Evolutionary conservation across 2,797 vertebrate species (phyloP), one percentile per base, ranked within the genome.

Genomic region (Galago senegalensis): DNA sequence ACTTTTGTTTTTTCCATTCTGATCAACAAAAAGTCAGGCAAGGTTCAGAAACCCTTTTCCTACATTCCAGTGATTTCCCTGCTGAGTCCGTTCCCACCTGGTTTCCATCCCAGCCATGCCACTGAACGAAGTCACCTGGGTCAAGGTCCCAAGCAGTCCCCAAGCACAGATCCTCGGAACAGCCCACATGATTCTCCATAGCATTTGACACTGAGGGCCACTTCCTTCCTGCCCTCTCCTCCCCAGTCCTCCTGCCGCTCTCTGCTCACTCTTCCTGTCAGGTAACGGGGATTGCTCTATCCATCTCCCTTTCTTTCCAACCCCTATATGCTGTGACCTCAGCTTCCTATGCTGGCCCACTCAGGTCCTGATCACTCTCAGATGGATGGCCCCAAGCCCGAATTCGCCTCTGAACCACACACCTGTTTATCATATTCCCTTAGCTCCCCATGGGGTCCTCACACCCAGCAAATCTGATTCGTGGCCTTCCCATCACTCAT

Each of bases 401-500:
- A 1, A 25, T 69, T 27, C 25, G 77, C 56, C 58, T 46, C 40
- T 1, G 69, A 70, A 73, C n/a, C 72, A 58, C 7, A 34, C 31
- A 85, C 37, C 70, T 60, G 43, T 60, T 93, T 56, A 14, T 31
- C 11, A 27, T 40, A 9, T 40, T 27, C 17, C 67, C 58, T 43
- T n/a, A 1, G 18, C 6, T 0, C 53, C 27, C 77, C 60, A n/a
- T 3, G 0, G 1, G 21, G 65, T 37, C 10, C 21, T 69, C 67
- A 10, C 9, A 5, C 17, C 27, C 7, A 21, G n/a, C 37, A 5
- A 2, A 0, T n/a, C 60, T 75, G 67, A 5, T 34, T 13, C 0
- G 0, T 7, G 16, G 37, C 17, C 72, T 43, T 46, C 67, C 8
- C 0, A 1, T 9, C 27, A 17, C n/a, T 12, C 0, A 0, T 2